Conservation (phyloP, 2,888 invertebrate genomes). For the Notodonta ziczac region DNA sequence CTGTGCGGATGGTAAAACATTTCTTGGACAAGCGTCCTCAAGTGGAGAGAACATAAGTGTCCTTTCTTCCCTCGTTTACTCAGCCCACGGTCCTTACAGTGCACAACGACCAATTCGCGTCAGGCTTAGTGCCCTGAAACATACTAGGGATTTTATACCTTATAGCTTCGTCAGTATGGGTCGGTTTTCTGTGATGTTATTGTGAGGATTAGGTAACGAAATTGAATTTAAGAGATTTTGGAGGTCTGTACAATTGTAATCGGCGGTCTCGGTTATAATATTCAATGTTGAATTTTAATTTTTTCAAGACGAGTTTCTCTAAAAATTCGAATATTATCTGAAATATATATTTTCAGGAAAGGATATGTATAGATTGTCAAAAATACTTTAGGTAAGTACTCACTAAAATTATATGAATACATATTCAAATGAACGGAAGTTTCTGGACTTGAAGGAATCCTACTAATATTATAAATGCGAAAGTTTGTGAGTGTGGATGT, state of each 20-base stretch:
- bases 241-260: slow-evolving; percentile 2
- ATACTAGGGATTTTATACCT: slow-evolving; percentile 4
- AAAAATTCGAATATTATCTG: too few relatives aligned
- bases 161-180: background rate
- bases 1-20: background rate
- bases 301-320: too few relatives aligned
- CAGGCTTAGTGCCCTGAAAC: background rate
- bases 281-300: slow-evolving; percentile 1
- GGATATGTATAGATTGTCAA: too few relatives aligned
- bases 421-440: too few relatives aligned
- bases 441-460: too few relatives aligned
- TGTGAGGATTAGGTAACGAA: background rate
- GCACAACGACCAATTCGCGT: slow-evolving; percentile 25
- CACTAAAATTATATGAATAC: too few relatives aligned
- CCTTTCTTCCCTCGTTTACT: slow-evolving; percentile 17
- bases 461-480: too few relatives aligned
- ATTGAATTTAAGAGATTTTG: slow-evolving; percentile 8
- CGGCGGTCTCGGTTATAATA: background rate
- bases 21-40: background rate
- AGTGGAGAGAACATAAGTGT: slow-evolving; percentile 13
- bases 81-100: slow-evolving; percentile 9
- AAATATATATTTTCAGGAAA: too few relatives aligned
- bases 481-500: too few relatives aligned
- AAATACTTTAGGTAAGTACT: too few relatives aligned
- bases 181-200: slow-evolving; percentile 2